Conservation (phyloP, 2,888 invertebrate species). For the Hetaerina titia region DNA sequence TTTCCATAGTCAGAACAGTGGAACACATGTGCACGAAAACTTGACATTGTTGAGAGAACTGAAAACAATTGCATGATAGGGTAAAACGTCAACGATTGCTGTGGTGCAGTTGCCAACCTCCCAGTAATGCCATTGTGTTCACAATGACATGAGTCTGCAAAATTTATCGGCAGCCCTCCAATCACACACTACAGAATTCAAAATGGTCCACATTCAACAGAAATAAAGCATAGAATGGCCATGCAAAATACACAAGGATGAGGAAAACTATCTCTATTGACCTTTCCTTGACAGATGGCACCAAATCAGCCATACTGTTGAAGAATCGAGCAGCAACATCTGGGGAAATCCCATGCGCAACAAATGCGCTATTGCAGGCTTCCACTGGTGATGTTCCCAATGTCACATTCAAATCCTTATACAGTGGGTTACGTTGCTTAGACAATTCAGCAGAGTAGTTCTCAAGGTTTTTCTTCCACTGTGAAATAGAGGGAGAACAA, state of each 20-base stretch:
- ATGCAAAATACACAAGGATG: not conserved
- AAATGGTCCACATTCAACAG: no score
- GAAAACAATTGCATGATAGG: no score
- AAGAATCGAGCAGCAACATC: constrained; percentile 43
- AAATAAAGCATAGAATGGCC: not conserved
- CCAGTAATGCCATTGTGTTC: no score
- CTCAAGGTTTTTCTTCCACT: constrained; percentile 80
- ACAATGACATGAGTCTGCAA: no score
- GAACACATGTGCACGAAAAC: no score
- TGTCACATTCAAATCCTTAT: not conserved
- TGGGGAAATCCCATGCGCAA: constrained; percentile 32
- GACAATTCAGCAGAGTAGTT: constrained; percentile 73
- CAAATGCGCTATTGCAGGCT: constrained; percentile 45
- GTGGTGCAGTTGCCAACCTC: no score
- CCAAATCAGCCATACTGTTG: not conserved
- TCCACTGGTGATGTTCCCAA: constrained; percentile 24
- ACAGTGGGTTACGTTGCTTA: constrained; percentile 74
- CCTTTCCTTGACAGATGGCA: constrained; percentile 45
- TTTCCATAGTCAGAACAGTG: no score
- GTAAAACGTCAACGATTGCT: no score
- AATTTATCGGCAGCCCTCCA: no score
- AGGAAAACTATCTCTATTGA: not conserved
- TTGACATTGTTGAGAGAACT: no score
- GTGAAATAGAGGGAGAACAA: constrained; percentile 78
- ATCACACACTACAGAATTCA: no score